Evolutionary conservation across 2,888 invertebrate genomes (phyloP), one percentile per base, ranked within the genome.

Genomic region (Boloria euphrosyne): DNA sequence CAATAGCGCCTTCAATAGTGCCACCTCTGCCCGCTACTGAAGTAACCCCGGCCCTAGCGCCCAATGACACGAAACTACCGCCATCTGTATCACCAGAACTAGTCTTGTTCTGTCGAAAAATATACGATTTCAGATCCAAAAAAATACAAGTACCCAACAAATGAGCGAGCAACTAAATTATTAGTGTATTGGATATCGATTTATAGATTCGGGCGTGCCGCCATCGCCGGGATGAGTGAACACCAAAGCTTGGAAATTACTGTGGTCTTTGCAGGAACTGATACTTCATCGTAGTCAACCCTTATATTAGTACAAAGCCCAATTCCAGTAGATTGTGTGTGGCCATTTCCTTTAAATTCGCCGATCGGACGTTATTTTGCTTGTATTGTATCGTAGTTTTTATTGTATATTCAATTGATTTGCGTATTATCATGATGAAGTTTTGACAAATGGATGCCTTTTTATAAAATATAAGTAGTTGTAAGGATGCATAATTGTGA

Each of bases 121-220:
- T 98, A 68, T 99, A 98, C 93, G 98, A 99, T 91, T 98, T 97
- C 92, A 94, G 98, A 76, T 96, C 97, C 78, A 98, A 97, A 83
- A 93, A 96, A 77, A 94, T 96, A 71, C 89, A 89, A 73, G 84
- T 86, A 14, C 89, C 89, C 57, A 89, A 86, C 82, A 91, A 92
- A 78, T 92, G 91, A 91, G 78, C 75, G 51, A 50, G 46, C 31
- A 17, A 50, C 59, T 54, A 49, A 67, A 62, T 69, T 53, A 53
- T 69, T 72, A 72, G 79, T 79, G 75, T 74, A 72, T 62, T 75
- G 73, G 73, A 74, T 75, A 65, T 66, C 71, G 68, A 75, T 70
- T 50, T 44, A 49, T 16, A 46, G 27, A 13, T 74, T 73, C 77
- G 72, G 73, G 70, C 74, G 68, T 71, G 71, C 73, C 63, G 69